phyloP scores from a whole-genome alignment of 2,113 vertebrate genomes.

The Atherinomorus stipes region DNA sequence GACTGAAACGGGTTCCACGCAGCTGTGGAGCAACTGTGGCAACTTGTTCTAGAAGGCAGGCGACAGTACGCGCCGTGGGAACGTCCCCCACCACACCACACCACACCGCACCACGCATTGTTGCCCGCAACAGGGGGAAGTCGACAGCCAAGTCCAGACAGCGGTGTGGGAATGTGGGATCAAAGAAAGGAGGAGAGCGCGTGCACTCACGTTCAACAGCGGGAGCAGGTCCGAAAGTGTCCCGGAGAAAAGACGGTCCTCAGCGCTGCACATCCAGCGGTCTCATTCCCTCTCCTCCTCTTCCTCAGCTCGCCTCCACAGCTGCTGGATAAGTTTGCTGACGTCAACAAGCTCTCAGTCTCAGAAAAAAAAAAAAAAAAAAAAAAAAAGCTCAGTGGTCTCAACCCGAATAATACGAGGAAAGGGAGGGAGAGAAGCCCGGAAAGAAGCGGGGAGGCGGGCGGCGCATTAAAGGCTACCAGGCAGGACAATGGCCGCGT shows the following conservation, averaged over 20 bases:
- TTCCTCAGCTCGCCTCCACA: slow-evolving; percentile 35
- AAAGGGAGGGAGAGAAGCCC: slow-evolving; percentile 32
- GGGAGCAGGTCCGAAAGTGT: slow-evolving; percentile 43
- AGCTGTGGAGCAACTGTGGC: slow-evolving; percentile 4
- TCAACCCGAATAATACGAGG: slow-evolving; percentile 64
- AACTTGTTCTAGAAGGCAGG: slow-evolving; percentile 21
- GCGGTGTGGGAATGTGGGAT: background rate
- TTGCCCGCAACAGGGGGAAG: slow-evolving; percentile 3
- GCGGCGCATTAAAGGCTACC: background rate
- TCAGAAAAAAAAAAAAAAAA: slow-evolving; percentile 22
- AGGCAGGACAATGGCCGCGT: slow-evolving; percentile 9
- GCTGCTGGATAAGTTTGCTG: slow-evolving; percentile 70
- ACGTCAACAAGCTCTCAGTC: slow-evolving; percentile 73
- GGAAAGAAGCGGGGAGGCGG: slow-evolving; percentile 42
- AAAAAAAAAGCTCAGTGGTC: slow-evolving; percentile 44
- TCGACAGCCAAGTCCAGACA: slow-evolving; percentile 27
- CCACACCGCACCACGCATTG: slow-evolving; percentile 1
- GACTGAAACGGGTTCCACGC: background rate
- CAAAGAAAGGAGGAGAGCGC: background rate
- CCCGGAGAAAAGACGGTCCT: slow-evolving; percentile 31
- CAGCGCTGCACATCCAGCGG: slow-evolving; percentile 65
- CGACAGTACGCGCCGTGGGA: too few species aligned
- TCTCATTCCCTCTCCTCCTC: slow-evolving; percentile 48
- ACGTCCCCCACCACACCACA: background rate
- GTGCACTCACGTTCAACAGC: slow-evolving; percentile 45